Conservation (phyloP, 2,113 vertebrate species). For the Tachuris rubrigastra region DNA sequence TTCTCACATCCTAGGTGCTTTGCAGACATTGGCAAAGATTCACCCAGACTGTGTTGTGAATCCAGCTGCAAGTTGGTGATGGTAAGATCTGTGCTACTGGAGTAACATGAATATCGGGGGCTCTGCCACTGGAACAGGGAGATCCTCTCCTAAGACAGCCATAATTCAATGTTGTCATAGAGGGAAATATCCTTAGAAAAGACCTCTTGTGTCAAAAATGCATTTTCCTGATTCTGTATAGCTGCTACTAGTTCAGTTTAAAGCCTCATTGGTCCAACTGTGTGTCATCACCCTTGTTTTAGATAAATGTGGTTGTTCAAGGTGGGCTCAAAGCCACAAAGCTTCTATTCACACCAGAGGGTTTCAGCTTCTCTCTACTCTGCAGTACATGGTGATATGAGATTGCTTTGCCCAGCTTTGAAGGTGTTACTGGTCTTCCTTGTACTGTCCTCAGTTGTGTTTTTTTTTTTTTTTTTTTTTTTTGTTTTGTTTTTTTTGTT, state of each 20-base stretch:
- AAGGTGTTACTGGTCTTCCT: not conserved
- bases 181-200: not conserved
- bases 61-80: not conserved
- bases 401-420: not conserved
- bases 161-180: not conserved
- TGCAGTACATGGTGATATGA: fast-evolving
- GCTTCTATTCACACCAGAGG: not conserved
- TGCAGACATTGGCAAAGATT: not conserved
- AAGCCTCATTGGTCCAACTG: not conserved
- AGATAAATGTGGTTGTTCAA: not conserved
- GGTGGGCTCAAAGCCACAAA: constrained; percentile 3
- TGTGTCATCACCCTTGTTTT: constrained; percentile 13
- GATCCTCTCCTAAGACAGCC: not conserved
- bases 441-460: not conserved
- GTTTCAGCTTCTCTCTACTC: not conserved
- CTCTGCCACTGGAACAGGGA: not conserved
- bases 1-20: not conserved
- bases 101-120: not conserved
- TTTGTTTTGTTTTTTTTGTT: not conserved
- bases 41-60: not conserved
- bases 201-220: not conserved
- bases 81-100: not conserved
- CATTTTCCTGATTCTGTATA: not conserved
- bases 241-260: not conserved
- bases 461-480: not conserved